Evolutionary conservation across 2,888 invertebrate species (phyloP).

Genomic region (Drosophila infuscata): DNA sequence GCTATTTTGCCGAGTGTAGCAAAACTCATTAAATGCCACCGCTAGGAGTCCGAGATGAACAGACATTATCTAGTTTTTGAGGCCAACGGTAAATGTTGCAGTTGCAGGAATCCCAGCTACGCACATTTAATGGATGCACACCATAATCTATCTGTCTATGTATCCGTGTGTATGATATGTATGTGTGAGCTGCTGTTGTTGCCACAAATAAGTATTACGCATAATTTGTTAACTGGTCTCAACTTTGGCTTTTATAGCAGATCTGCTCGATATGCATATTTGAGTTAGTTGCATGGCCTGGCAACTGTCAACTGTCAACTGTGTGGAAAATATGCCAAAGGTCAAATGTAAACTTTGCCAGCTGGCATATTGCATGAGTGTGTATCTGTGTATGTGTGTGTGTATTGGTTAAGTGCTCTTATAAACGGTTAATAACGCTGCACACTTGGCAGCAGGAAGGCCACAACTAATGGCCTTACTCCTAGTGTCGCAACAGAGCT

Average conservation of each 20-base stretch:
- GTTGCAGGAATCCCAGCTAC: slow-evolving; percentile 23
- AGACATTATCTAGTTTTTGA: slow-evolving; percentile 64
- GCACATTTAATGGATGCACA: slow-evolving; percentile 11
- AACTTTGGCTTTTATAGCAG: slow-evolving; percentile 12
- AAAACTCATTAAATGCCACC: slow-evolving; percentile 51
- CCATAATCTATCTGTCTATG: slow-evolving; percentile 51
- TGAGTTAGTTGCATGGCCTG: slow-evolving; percentile 9
- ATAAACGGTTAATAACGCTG: slow-evolving; percentile 12
- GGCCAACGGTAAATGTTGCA: slow-evolving; percentile 65
- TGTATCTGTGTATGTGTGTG: background rate
- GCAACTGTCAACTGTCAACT: slow-evolving; percentile 12
- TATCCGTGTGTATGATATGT: background rate
- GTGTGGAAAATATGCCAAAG: slow-evolving; percentile 47
- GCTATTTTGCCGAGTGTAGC: slow-evolving; percentile 4
- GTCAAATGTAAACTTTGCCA: slow-evolving; percentile 57
- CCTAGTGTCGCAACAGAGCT: slow-evolving; percentile 20
- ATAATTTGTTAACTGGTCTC: slow-evolving; percentile 19
- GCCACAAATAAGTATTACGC: slow-evolving; percentile 8
- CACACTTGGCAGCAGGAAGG: slow-evolving; percentile 16
- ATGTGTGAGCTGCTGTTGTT: slow-evolving; percentile 7
- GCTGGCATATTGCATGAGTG: slow-evolving; percentile 11
- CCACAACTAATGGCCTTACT: slow-evolving; percentile 3
- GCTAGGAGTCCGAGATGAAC: slow-evolving; percentile 4
- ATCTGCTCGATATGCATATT: background rate
- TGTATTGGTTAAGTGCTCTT: slow-evolving; percentile 6